phyloP scores from a whole-genome alignment of 92 coral and sea anemone genomes.

The Zoanthus sociatus region DNA sequence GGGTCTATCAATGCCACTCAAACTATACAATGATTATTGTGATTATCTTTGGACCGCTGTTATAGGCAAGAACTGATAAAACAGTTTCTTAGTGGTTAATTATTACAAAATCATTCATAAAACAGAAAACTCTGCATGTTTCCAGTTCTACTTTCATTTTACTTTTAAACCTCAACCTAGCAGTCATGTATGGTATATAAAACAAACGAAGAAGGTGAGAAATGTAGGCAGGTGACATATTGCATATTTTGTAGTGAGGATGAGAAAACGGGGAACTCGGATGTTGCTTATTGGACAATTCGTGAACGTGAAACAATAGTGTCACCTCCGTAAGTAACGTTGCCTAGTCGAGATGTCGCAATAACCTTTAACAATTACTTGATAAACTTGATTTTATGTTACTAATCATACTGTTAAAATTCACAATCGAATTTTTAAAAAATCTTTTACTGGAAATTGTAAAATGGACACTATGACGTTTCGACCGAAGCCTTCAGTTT shows the following conservation, averaged over 20 bases:
- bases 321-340: constrained; percentile 40
- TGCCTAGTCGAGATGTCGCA: not conserved
- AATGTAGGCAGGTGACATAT: not conserved
- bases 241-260: constrained; percentile 43
- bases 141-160: not conserved
- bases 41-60: too few species aligned
- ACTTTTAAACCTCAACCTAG: not conserved
- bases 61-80: too few species aligned
- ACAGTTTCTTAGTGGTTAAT: too few species aligned
- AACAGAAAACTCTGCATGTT: not conserved
- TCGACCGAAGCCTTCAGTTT: too few species aligned
- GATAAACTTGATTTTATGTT: not conserved
- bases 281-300: constrained; percentile 52
- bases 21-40: too few species aligned
- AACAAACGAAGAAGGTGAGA: not conserved
- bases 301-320: constrained; percentile 32
- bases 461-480: too few species aligned
- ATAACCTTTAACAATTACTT: not conserved
- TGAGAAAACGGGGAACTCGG: constrained; percentile 34
- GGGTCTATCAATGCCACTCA: too few species aligned
- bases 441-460: too few species aligned
- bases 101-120: too few species aligned
- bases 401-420: too few species aligned
- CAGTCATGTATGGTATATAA: not conserved
- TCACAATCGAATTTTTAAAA: too few species aligned